Evolutionary conservation across 2,888 invertebrate species (phyloP).

Genomic region (Nezara viridula): DNA sequence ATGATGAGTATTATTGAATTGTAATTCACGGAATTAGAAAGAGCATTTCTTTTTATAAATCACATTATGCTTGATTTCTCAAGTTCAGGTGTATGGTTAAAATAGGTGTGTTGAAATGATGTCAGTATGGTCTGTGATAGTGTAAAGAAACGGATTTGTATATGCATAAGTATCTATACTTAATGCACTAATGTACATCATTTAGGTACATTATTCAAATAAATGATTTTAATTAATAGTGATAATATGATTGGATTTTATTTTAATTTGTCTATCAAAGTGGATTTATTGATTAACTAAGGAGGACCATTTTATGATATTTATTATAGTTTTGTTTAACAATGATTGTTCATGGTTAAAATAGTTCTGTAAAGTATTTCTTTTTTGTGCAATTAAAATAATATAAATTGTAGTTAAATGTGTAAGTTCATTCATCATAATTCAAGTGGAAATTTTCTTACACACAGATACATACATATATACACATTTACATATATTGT

Average conservation of each 20-base stretch:
- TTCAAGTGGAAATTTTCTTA: background rate
- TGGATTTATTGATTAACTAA: background rate
- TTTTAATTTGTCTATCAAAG: background rate
- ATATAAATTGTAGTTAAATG: background rate
- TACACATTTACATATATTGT: too few relatives aligned
- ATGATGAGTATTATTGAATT: slow-evolving; percentile 31
- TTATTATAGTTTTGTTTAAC: background rate
- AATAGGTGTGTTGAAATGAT: background rate
- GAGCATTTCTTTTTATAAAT: background rate
- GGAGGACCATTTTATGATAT: background rate
- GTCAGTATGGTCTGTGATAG: slow-evolving; percentile 50
- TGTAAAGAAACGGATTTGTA: slow-evolving; percentile 7
- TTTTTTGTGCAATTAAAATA: background rate
- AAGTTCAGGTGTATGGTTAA: background rate
- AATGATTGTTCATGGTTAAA: background rate
- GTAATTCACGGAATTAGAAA: slow-evolving; percentile 1
- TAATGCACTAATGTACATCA: background rate
- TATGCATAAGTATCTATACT: background rate
- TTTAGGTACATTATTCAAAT: background rate
- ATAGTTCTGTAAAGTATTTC: background rate
- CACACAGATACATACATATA: too few relatives aligned
- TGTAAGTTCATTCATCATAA: background rate
- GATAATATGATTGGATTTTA: background rate
- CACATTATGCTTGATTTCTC: background rate
- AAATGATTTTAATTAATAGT: background rate